Conservation (phyloP, 1,140 invertebrate genomes). For the Drosophila carrolli region DNA sequence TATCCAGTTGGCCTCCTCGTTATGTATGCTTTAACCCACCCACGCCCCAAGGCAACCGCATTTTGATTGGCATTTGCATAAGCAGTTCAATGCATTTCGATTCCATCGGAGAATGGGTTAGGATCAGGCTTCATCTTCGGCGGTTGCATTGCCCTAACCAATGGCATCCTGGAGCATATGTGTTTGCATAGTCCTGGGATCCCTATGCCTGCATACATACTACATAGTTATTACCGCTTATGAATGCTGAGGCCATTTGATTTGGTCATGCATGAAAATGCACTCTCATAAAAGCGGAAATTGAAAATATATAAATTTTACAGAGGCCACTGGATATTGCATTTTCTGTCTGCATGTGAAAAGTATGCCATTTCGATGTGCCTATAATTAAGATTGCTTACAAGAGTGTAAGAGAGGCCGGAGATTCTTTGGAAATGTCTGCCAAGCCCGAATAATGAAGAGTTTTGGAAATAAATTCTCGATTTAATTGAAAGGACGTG, state of each 20-base stretch:
- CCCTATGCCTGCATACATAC: slow-evolving; percentile 12
- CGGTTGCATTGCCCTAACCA: slow-evolving; percentile 20
- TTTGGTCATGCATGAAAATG: slow-evolving; percentile 76
- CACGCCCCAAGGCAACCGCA: slow-evolving; percentile 41
- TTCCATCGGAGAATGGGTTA: slow-evolving; percentile 17
- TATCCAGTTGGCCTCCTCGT: slow-evolving; percentile 14
- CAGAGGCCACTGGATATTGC: slow-evolving; percentile 52
- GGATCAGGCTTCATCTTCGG: slow-evolving; percentile 2
- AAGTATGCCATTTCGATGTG: slow-evolving; percentile 15
- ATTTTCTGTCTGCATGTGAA: slow-evolving; percentile 45
- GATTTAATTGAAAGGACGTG: slow-evolving; percentile 23
- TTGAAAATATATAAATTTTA: slow-evolving; percentile 77
- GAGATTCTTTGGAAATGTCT: slow-evolving; percentile 21
- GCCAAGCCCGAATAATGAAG: slow-evolving; percentile 13
- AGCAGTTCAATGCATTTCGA: slow-evolving; percentile 79
- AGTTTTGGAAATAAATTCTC: slow-evolving; percentile 15
- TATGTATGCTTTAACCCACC: slow-evolving; percentile 16
- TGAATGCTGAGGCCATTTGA: slow-evolving; percentile 60
- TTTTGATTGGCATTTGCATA: slow-evolving; percentile 82
- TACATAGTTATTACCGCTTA: slow-evolving; percentile 67
- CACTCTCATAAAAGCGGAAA: slow-evolving; percentile 73
- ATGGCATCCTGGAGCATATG: slow-evolving; percentile 38
- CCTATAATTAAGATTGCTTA: slow-evolving; percentile 50
- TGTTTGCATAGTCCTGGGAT: slow-evolving; percentile 27
- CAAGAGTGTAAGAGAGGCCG: neutral